These are phyloP conservation scores for Oscheius sp. DNA, from an alignment of 2,888 invertebrate species.

Conservation along the genomic window DNA sequence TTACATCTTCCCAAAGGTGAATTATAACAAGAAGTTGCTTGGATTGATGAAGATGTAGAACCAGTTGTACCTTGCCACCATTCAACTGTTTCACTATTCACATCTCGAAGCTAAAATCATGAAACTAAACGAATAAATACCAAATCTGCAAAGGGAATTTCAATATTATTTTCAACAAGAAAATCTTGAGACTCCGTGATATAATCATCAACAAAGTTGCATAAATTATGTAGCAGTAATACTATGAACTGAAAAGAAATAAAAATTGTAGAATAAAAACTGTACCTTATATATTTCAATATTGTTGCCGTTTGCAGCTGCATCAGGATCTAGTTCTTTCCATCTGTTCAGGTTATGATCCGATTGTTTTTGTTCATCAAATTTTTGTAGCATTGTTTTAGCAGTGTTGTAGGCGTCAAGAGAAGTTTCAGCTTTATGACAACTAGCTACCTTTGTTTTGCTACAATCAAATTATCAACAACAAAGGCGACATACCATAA, in stretches of 20 bases:
- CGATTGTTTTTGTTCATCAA: background rate
- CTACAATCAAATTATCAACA: background rate
- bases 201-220: conserved; percentile 9
- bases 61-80: conserved; percentile 18
- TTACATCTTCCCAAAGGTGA: conserved; percentile 28
- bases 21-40: background rate
- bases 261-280: no score
- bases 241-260: conserved; percentile 23
- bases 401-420: background rate
- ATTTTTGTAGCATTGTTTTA: background rate
- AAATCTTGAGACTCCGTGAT: conserved; percentile 7
- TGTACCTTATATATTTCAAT: conserved; percentile 20
- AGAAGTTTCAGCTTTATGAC: background rate
- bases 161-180: background rate
- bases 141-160: background rate
- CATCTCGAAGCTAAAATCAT: background rate
- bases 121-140: background rate
- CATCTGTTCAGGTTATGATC: background rate
- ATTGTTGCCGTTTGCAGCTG: conserved; percentile 5
- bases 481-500: conserved; percentile 4
- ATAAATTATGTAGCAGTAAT: background rate
- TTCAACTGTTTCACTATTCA: background rate
- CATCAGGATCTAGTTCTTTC: conserved; percentile 3
- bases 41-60: background rate
- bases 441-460: background rate